A percentile compares a stretch with the other conserved stretches of the same genome.
phyloP scores from a whole-genome alignment of 2,113 vertebrate genomes.

The Pollachius pollachius region DNA sequence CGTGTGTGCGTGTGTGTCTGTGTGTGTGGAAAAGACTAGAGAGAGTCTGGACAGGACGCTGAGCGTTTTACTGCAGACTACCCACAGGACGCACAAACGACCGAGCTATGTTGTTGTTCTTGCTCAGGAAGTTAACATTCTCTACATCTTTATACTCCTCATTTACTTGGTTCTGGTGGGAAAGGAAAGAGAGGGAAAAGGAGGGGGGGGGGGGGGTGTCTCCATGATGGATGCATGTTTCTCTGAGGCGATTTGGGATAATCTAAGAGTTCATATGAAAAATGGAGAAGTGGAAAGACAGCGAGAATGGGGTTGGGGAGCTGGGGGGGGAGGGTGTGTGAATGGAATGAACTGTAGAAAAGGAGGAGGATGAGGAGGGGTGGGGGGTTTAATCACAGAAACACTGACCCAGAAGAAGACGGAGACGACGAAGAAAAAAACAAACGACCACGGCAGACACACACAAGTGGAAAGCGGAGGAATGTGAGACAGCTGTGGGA shows the following conservation, averaged over 20 bases:
- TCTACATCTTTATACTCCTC: too few species aligned
- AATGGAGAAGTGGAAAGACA: slow-evolving; percentile 36
- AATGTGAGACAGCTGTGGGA: slow-evolving; percentile 73
- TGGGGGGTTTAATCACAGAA: slow-evolving; percentile 73
- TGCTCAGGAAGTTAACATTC: too few species aligned
- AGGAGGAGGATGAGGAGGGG: slow-evolving; percentile 42
- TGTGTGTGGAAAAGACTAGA: too few species aligned
- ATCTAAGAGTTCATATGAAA: slow-evolving; percentile 54
- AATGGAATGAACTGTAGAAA: slow-evolving; percentile 62
- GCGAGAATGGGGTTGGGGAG: not conserved
- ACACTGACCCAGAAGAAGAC: slow-evolving; percentile 70
- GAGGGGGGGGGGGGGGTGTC: not conserved
- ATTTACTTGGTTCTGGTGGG: not conserved
- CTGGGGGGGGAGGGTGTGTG: slow-evolving; percentile 56
- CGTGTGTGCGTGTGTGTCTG: not conserved
- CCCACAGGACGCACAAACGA: too few species aligned
- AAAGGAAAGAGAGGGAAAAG: not conserved
- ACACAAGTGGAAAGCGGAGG: slow-evolving; percentile 74
- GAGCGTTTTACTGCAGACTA: too few species aligned
- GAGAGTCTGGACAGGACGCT: too few species aligned
- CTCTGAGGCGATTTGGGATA: slow-evolving; percentile 35
- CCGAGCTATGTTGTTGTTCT: too few species aligned
- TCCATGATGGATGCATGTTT: slow-evolving; percentile 37
- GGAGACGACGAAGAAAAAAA: slow-evolving; percentile 20
- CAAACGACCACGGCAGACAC: slow-evolving; percentile 40